A percentile compares a stretch with the other conserved stretches of the same genome.
Evolutionary conservation across 2,888 invertebrate species (phyloP).

Genomic region (Cryptosula pallasiana): DNA sequence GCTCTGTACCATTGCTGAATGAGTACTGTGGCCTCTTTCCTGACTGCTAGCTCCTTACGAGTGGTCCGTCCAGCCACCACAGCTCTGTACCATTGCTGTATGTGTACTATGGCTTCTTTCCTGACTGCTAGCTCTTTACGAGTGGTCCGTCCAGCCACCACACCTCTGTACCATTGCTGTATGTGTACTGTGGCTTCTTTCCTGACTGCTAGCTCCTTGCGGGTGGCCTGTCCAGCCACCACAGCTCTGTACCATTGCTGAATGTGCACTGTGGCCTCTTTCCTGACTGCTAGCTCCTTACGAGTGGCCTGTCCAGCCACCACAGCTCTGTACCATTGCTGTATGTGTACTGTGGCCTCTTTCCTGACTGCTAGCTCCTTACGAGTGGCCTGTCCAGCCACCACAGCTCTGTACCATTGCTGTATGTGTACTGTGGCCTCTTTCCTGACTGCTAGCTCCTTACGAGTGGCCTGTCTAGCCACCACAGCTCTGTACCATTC

Average conservation of each 20-base stretch:
- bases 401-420: neutral
- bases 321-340: neutral
- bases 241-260: neutral
- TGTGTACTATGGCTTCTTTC: neutral
- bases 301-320: too few species aligned
- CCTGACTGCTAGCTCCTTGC: neutral
- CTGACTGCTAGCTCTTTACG: neutral
- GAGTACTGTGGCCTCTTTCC: neutral
- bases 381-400: too few species aligned
- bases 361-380: neutral
- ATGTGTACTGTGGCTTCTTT: neutral
- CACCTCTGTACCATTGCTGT: neutral
- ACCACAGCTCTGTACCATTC: neutral
- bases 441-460: neutral
- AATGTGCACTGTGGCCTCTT: neutral
- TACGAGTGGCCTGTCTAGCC: too few species aligned
- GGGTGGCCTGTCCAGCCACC: too few species aligned
- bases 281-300: neutral
- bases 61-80: conserved; percentile 11
- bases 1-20: neutral
- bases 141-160: too few species aligned
- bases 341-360: neutral
- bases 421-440: neutral
- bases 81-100: neutral
- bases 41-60: conserved; percentile 22